Conservation (phyloP, 2,113 vertebrate species). For the Colius striatus region DNA sequence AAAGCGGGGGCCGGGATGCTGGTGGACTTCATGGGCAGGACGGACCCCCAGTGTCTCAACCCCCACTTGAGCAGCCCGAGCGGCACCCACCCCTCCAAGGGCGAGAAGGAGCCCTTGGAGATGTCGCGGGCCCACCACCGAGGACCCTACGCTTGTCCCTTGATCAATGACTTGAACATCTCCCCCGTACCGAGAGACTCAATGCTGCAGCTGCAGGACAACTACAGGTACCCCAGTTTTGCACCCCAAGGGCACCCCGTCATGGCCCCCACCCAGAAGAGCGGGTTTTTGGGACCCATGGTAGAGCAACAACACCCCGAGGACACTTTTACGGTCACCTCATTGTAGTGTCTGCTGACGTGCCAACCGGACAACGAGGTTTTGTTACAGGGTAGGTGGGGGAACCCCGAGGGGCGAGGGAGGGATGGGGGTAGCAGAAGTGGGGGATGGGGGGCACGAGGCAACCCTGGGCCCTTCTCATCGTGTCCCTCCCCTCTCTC, state of each 20-base stretch:
- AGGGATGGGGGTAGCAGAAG: background rate
- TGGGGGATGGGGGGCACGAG: background rate
- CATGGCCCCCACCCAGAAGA: conserved; percentile 83
- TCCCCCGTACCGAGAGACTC: conserved; percentile 92
- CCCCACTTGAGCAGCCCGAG: conserved; percentile 82
- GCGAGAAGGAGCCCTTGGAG: conserved; percentile 88
- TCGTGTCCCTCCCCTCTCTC: background rate
- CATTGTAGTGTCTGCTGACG: conserved; percentile 91
- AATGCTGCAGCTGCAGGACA: conserved; percentile 90
- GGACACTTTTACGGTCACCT: conserved; percentile 98
- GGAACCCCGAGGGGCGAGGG: background rate
- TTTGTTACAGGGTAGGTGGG: conserved; percentile 84
- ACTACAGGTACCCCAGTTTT: conserved; percentile 91
- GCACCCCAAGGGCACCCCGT: conserved; percentile 84
- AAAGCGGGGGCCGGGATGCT: conserved; percentile 77
- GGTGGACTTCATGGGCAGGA: conserved; percentile 87
- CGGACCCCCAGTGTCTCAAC: conserved; percentile 81
- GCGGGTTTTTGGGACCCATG: conserved; percentile 93
- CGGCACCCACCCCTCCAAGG: conserved; percentile 79
- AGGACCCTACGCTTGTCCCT: conserved; percentile 80
- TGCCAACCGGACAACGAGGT: conserved; percentile 84
- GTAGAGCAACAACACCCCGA: conserved; percentile 92
- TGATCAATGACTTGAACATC: conserved; percentile 89
- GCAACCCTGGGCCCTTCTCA: conserved; percentile 18
- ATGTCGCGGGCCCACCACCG: conserved; percentile 82